phyloP scores from a whole-genome alignment of 2,888 invertebrate species.

The Melanophora roralis region DNA sequence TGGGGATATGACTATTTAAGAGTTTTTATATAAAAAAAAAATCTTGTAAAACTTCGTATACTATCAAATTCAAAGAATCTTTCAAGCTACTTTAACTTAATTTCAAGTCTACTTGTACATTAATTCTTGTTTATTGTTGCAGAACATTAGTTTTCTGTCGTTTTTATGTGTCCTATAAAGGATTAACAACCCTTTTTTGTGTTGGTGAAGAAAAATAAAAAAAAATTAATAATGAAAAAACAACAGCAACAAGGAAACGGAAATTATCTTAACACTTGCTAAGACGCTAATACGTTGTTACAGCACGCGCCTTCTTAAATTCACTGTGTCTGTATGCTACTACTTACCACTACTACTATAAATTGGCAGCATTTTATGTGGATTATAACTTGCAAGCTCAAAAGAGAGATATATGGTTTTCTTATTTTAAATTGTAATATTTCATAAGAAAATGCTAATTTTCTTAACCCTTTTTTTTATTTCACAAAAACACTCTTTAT shows the following conservation, averaged over 20 bases:
- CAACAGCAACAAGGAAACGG: constrained; percentile 50
- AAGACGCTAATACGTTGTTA: constrained; percentile 54
- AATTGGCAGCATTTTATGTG: not conserved
- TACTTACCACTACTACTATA: not conserved
- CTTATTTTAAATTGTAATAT: constrained; percentile 46
- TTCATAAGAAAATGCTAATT: constrained; percentile 56
- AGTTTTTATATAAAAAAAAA: too few relatives aligned
- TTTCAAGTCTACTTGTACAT: constrained; percentile 6
- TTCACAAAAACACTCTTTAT: not conserved
- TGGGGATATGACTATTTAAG: too few relatives aligned
- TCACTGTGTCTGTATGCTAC: not conserved
- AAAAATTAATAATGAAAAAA: not conserved
- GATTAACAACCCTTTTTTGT: constrained; percentile 55
- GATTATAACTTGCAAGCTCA: not conserved
- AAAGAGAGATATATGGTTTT: constrained; percentile 35
- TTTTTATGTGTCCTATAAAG: constrained; percentile 35
- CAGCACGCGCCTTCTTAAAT: constrained; percentile 50
- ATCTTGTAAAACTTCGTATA: not conserved
- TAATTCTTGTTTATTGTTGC: constrained; percentile 52
- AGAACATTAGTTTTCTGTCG: constrained; percentile 45
- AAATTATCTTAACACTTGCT: constrained; percentile 62
- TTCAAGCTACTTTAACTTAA: not conserved
- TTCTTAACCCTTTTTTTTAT: constrained; percentile 42
- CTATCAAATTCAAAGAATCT: not conserved
- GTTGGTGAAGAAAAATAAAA: not conserved